A percentile compares a stretch with the other conserved stretches of the same genome.
Evolutionary conservation across 2,797 vertebrate genomes (phyloP).

Genomic region (Pseudocheirus occidentalis): DNA sequence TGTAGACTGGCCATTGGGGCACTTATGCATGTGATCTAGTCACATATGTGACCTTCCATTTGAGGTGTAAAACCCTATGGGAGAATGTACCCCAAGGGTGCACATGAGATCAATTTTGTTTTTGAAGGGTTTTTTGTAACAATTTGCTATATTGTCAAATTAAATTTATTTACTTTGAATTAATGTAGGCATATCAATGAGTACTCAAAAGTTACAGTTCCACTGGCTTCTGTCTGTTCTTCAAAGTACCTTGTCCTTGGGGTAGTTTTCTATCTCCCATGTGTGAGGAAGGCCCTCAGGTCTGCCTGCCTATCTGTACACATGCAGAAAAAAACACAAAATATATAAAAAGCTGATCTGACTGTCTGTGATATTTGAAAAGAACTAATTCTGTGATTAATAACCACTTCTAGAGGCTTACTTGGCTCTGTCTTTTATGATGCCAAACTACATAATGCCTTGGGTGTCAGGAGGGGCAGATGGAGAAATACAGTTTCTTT

Average conservation of each 20-base stretch:
- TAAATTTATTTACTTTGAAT: background rate
- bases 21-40: background rate
- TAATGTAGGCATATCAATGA: background rate
- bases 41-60: background rate
- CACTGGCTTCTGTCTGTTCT: background rate
- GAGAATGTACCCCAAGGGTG: background rate
- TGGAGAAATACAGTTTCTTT: background rate
- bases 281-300: background rate
- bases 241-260: background rate
- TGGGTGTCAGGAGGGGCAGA: background rate
- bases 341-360: background rate
- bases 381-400: conserved; percentile 23
- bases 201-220: background rate
- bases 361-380: background rate
- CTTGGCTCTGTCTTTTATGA: background rate
- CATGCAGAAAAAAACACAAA: background rate
- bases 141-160: background rate
- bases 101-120: background rate
- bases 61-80: background rate
- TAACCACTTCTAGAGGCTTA: background rate
- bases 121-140: background rate
- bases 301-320: background rate
- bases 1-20: background rate
- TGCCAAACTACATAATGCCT: background rate
- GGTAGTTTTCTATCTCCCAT: background rate